phyloP scores from a whole-genome alignment of 2,888 invertebrate genomes.

The Chrysolina haemoptera region DNA sequence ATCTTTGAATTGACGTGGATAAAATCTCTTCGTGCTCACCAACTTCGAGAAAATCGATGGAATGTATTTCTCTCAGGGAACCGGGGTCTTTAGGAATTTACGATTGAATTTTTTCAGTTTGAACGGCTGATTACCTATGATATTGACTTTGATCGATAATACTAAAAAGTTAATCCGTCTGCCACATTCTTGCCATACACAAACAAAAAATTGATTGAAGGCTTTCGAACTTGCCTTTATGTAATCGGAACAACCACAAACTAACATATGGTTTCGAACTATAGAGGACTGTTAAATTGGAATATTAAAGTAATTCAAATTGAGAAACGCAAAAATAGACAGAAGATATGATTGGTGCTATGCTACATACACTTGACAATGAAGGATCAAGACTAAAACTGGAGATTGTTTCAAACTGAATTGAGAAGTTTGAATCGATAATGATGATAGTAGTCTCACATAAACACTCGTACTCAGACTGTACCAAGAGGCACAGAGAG shows the following conservation, averaged over 20 bases:
- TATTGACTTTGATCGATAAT: slow-evolving; percentile 1
- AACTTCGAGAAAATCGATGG: slow-evolving; percentile 12
- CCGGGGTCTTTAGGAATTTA: neutral
- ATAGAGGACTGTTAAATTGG: no score
- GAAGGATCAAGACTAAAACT: no score
- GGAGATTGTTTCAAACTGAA: no score
- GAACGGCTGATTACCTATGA: neutral
- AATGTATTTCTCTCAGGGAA: neutral
- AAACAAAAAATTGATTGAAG: neutral
- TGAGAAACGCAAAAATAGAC: no score
- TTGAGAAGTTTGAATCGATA: no score
- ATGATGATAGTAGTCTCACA: no score
- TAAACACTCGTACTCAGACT: no score
- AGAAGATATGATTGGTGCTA: no score
- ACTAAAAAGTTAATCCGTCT: slow-evolving; percentile 8
- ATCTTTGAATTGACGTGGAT: slow-evolving; percentile 18
- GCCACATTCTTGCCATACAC: neutral
- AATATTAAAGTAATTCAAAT: no score
- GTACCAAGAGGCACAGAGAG: no score
- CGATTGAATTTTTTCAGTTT: slow-evolving; percentile 11
- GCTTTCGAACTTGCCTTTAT: neutral
- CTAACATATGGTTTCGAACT: no score
- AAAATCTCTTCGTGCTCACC: slow-evolving; percentile 20
- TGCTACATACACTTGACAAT: no score
- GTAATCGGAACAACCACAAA: neutral